phyloP scores from a whole-genome alignment of 2,113 vertebrate genomes.

The Dipodomys merriami region DNA sequence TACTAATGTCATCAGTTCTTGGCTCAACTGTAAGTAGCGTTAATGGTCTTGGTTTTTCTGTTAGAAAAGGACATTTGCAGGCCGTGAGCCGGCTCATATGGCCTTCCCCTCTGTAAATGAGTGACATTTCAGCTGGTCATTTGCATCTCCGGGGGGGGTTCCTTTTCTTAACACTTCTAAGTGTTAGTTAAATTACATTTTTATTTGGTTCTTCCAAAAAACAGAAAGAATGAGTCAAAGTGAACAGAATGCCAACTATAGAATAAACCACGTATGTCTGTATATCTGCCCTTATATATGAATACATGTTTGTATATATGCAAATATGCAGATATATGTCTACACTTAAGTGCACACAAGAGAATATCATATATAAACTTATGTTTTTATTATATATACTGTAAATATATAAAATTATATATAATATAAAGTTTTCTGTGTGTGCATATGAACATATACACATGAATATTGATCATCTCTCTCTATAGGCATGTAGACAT shows the following conservation, averaged over 20 bases:
- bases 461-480: too few relatives aligned
- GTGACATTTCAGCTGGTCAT: not conserved
- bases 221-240: not conserved
- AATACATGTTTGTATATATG: not conserved
- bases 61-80: not conserved
- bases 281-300: too few relatives aligned
- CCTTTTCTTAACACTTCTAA: not conserved
- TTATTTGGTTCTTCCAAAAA: too few relatives aligned
- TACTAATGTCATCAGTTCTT: too few relatives aligned
- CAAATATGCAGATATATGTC: too few relatives aligned
- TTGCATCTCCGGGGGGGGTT: not conserved
- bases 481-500: too few relatives aligned
- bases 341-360: not conserved
- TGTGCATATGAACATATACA: too few relatives aligned
- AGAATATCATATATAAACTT: too few relatives aligned
- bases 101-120: accelerated
- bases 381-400: too few relatives aligned
- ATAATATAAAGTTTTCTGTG: not conserved
- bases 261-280: not conserved
- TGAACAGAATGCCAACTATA: not conserved
- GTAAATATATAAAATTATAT: too few relatives aligned
- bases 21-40: not conserved
- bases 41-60: not conserved
- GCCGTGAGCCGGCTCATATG: too few relatives aligned
- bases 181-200: not conserved